phyloP scores from a whole-genome alignment of 2,797 vertebrate genomes.

The Limnodromus scolopaceus region DNA sequence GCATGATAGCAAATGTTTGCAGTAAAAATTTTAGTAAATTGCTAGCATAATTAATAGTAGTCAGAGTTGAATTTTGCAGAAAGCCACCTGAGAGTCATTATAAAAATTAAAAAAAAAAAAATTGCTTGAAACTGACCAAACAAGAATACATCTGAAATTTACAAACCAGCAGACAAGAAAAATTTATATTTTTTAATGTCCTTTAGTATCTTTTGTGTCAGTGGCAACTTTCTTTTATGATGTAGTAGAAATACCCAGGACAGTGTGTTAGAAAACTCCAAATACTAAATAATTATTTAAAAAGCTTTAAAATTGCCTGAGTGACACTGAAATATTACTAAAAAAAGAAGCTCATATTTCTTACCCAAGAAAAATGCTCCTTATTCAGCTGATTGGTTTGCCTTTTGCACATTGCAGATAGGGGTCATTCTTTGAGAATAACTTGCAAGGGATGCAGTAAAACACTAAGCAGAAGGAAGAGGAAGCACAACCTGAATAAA shows the following conservation, averaged over 20 bases:
- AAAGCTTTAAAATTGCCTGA: neutral
- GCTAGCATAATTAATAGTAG: neutral
- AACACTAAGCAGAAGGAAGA: neutral
- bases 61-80: neutral
- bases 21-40: neutral
- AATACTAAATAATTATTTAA: neutral
- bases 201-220: neutral
- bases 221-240: neutral
- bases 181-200: neutral
- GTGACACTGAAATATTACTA: neutral
- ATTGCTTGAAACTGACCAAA: neutral
- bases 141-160: neutral
- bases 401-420: neutral
- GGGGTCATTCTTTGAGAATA: neutral
- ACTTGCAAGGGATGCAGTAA: neutral
- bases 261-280: neutral
- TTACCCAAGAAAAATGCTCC: neutral
- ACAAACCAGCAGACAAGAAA: neutral
- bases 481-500: neutral
- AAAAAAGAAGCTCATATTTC: neutral
- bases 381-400: neutral
- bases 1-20: neutral
- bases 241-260: neutral
- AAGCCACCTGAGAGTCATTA: neutral
- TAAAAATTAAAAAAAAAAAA: neutral